Evolutionary conservation across 2,113 vertebrate species (phyloP).

Genomic region (Phrynosoma blainvillii): DNA sequence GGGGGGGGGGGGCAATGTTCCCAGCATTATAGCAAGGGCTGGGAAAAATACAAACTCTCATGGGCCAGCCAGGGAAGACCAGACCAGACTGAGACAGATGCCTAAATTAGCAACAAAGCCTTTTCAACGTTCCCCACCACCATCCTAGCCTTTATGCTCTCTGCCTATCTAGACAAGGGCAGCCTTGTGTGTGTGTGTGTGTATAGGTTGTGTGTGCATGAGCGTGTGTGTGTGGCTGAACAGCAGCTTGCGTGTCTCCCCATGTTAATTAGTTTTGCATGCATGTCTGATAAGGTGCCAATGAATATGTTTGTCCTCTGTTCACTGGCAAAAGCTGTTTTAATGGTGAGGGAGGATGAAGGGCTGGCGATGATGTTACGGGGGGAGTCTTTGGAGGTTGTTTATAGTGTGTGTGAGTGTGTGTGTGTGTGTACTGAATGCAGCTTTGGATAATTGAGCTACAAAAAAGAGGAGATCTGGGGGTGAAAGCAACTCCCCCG

Average conservation of each 20-base stretch:
- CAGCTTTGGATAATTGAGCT: constrained; percentile 68
- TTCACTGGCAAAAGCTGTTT: constrained; percentile 72
- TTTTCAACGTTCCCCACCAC: constrained; percentile 76
- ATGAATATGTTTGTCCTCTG: constrained; percentile 81
- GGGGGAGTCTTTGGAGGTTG: not conserved
- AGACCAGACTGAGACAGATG: constrained; percentile 92
- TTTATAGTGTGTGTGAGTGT: not conserved
- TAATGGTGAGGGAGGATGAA: constrained; percentile 56
- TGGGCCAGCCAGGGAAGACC: constrained; percentile 79
- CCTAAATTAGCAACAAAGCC: constrained; percentile 91
- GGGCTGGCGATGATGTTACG: not conserved
- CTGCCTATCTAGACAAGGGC: constrained; percentile 76
- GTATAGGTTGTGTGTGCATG: constrained; percentile 62
- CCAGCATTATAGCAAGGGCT: constrained; percentile 85
- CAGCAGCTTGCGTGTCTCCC: constrained; percentile 82
- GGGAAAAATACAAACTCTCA: constrained; percentile 75
- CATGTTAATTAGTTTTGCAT: constrained; percentile 88
- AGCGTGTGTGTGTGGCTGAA: constrained; percentile 74
- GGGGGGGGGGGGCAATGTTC: constrained; percentile 84
- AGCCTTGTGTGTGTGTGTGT: constrained; percentile 81
- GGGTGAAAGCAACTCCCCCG: not conserved
- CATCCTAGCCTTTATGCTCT: constrained; percentile 28
- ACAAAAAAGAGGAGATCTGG: constrained; percentile 49
- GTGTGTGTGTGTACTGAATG: constrained; percentile 41
- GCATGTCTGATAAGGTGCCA: constrained; percentile 86